Evolutionary conservation across 2,888 invertebrate genomes (phyloP), one percentile per base, ranked within the genome.

Genomic region (Archaeoteleia sp.): DNA sequence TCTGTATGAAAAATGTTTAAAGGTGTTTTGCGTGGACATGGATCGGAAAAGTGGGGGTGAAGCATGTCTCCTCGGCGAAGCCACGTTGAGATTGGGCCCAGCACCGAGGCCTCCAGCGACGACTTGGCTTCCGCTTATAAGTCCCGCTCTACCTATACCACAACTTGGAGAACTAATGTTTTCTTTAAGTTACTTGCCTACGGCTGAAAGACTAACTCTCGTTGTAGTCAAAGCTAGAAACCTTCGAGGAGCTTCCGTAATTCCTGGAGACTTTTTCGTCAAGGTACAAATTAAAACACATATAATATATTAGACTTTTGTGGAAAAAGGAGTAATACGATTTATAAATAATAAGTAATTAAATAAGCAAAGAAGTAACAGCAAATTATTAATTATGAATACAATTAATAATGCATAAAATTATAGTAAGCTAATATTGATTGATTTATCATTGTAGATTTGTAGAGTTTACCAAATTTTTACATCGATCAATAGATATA

Each of bases 91-190:
- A 32, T 70, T 85, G 13, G 80, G 75, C 30, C 80, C 80, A 5
- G 76, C 76, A 74, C 85, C 91, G 5, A 85, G 89, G 39, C 89
- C 90, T 27, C 91, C 93, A 0, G 89, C 91, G 39, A 92, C 92
- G 45, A 92, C 92, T n/a, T 94, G 93, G 93, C 88, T 94, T 58
- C 90, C 92, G 1, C 87, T 94, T 1, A 89, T 91, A 0, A 93
- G 93, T 78, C 91, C 92, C 5, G 90, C 76, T 14, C 60, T 77
- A 25, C 79, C 80, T 2, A 71, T 72, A 9, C 82, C 91, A 2
- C 91, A 91, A 78, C 90, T 91, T 78, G 94, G 94, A 4, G 94
- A 94, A 81, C 86, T 94, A 12, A 90, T 94, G 91, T 93, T 94
- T 82, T 94, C 94, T 0, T 83, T 94, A 42, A 93, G 92, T 78